Conservation (phyloP, 1,140 invertebrate genomes). For the Proales similis region DNA sequence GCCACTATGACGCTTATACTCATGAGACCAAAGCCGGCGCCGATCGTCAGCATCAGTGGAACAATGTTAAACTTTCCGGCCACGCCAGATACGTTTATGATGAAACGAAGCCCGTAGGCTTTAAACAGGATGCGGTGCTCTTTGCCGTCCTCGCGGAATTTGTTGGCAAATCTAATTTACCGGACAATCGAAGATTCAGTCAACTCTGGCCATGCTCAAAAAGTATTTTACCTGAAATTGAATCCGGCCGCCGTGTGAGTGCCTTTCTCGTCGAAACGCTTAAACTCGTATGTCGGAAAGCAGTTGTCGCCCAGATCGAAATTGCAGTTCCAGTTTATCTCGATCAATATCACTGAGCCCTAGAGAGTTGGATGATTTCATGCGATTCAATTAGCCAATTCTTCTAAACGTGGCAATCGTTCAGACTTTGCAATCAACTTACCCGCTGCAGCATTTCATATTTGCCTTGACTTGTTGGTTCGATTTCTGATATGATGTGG, state of each 20-base stretch:
- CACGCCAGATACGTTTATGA: conserved; percentile 54
- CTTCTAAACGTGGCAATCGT: conserved; percentile 14
- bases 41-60: conserved; percentile 55
- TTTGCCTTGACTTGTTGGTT: conserved; percentile 45
- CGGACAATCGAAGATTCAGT: conserved; percentile 39
- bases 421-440: conserved; percentile 8
- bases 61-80: conserved; percentile 56
- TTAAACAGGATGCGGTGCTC: conserved; percentile 55
- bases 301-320: conserved; percentile 54
- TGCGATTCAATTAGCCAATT: no score
- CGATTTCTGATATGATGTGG: conserved; percentile 51
- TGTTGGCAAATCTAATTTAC: conserved; percentile 52
- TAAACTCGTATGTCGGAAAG: conserved; percentile 55
- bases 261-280: conserved; percentile 44
- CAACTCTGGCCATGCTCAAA: conserved; percentile 1
- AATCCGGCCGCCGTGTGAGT: conserved; percentile 51
- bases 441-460: conserved; percentile 1
- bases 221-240: conserved; percentile 55
- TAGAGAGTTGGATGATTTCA: conserved; percentile 32
- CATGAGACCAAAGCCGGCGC: conserved; percentile 56
- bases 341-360: conserved; percentile 56
- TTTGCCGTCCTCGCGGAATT: conserved; percentile 46
- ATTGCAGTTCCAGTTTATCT: conserved; percentile 57
- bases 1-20: conserved; percentile 43
- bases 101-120: conserved; percentile 56